Conservation (phyloP, 1,140 invertebrate genomes). For the Akabosia matsudoensis region DNA sequence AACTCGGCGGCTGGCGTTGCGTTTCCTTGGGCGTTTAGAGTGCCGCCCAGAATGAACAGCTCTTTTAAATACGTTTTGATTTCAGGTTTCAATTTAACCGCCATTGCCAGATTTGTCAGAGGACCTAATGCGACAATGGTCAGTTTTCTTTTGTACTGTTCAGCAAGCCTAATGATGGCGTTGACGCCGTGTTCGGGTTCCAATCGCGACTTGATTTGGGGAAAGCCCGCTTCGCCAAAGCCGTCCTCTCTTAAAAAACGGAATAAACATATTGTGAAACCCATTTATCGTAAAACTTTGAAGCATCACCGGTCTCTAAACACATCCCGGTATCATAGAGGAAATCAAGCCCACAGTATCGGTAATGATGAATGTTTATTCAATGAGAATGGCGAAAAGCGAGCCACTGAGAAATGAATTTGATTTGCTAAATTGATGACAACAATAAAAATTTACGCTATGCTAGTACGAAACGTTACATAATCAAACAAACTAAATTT, state of each 20-base stretch:
- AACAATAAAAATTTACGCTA: no score
- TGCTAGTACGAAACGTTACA: no score
- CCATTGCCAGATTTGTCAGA: conserved; percentile 59
- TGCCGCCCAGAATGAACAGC: conserved; percentile 58
- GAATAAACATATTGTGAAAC: conserved; percentile 56
- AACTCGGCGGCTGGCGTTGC: conserved; percentile 58
- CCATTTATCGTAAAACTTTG: conserved; percentile 43
- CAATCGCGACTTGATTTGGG: conserved; percentile 38
- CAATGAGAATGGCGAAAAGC: no score
- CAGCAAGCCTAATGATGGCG: conserved; percentile 56
- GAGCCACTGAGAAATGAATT: no score
- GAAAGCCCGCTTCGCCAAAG: conserved; percentile 59
- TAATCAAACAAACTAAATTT: no score
- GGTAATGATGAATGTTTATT: no score
- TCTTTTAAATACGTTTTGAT: conserved; percentile 54
- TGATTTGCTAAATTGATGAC: no score
- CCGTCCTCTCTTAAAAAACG: conserved; percentile 66
- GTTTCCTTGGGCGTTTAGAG: conserved; percentile 48
- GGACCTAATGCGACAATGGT: conserved; percentile 61
- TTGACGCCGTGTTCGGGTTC: conserved; percentile 52
- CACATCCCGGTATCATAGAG: no score
- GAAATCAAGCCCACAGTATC: no score
- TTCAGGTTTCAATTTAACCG: conserved; percentile 55
- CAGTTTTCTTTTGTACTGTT: conserved; percentile 55
- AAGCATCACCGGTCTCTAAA: no score